phyloP scores from a whole-genome alignment of 2,888 invertebrate species.

The Xestoiulus laeticollis region DNA sequence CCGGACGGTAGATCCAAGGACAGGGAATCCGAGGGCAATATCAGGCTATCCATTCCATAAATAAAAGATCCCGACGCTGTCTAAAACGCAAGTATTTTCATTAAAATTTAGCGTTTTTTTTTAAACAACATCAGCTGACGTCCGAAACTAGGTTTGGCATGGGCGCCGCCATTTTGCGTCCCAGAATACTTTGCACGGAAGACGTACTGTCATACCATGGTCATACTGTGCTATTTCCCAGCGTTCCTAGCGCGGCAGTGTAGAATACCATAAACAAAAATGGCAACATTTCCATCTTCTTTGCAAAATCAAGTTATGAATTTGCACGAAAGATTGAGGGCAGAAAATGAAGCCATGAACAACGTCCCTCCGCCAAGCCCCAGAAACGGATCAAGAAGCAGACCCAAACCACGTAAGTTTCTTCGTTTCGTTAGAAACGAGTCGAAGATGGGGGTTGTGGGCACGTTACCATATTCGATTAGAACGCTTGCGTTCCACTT shows the following conservation, averaged over 20 bases:
- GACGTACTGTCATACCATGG: no score
- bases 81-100: background rate
- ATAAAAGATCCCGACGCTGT: background rate
- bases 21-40: slow-evolving; percentile 21
- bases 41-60: slow-evolving; percentile 43
- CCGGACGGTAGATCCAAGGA: slow-evolving; percentile 41
- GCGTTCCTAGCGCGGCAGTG: slow-evolving; percentile 6
- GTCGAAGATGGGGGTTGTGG: background rate
- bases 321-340: slow-evolving; percentile 48
- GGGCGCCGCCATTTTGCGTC: background rate
- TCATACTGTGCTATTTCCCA: background rate
- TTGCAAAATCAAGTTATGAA: slow-evolving; percentile 51
- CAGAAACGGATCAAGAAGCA: slow-evolving; percentile 30
- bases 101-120: background rate
- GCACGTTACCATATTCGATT: slow-evolving; percentile 21
- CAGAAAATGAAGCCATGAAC: slow-evolving; percentile 50
- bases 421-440: background rate
- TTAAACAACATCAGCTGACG: background rate
- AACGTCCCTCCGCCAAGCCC: slow-evolving; percentile 50
- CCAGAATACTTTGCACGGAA: background rate
- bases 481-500: background rate
- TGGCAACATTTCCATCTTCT: slow-evolving; percentile 52
- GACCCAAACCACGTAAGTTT: slow-evolving; percentile 51
- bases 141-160: background rate
- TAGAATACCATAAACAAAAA: slow-evolving; percentile 46